Evolutionary conservation across 2,797 vertebrate species (phyloP).

Genomic region (Chloroceryle amazona): DNA sequence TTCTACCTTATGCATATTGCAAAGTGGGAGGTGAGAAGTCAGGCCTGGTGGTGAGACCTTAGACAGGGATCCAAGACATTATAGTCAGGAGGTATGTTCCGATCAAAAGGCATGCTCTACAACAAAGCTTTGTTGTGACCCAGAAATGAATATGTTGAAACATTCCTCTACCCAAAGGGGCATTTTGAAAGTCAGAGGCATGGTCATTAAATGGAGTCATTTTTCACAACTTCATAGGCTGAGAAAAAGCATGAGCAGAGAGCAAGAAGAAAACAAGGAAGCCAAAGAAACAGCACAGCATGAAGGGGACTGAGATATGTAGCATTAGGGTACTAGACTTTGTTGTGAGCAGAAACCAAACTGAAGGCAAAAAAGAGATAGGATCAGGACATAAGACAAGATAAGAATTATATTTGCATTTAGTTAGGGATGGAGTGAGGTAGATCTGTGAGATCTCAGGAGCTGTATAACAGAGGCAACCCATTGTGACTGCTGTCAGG

Average conservation of each 20-base stretch:
- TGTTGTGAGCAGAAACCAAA: background rate
- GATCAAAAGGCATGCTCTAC: background rate
- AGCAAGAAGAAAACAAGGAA: background rate
- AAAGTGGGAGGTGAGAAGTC: accelerated
- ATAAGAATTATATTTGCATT: background rate
- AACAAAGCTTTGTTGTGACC: background rate
- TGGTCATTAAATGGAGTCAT: background rate
- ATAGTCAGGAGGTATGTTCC: background rate
- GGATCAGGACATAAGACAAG: background rate
- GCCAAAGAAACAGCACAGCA: background rate
- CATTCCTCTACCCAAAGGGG: background rate
- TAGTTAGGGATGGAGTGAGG: background rate
- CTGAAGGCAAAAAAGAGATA: background rate
- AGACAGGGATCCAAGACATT: background rate
- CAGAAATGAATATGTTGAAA: background rate
- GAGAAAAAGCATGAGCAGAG: background rate
- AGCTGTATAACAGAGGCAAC: background rate
- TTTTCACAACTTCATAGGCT: background rate
- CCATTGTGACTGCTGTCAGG: background rate
- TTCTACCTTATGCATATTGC: background rate
- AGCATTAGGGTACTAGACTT: background rate
- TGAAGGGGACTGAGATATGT: background rate
- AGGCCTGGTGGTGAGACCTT: background rate
- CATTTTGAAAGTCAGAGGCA: background rate
- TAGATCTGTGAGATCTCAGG: background rate